phyloP scores from a whole-genome alignment of 1,140 invertebrate genomes.

The Pomacea maculata region DNA sequence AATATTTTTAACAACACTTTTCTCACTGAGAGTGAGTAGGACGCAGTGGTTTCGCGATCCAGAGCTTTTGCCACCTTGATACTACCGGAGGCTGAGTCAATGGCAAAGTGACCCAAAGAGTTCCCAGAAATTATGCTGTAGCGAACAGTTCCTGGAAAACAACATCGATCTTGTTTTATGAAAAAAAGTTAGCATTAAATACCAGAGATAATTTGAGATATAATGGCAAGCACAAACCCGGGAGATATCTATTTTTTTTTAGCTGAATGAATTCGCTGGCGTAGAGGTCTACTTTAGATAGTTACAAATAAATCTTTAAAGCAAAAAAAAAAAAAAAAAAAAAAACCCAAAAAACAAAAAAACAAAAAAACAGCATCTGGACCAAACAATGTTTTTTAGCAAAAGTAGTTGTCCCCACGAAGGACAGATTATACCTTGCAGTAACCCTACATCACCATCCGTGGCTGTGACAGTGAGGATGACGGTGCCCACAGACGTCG shows the following conservation, averaged over 20 bases:
- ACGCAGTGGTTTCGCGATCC: conserved; percentile 27
- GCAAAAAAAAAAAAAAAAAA: too few relatives aligned
- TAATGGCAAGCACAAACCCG: too few relatives aligned
- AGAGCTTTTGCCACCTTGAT: conserved; percentile 29
- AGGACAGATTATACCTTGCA: background rate
- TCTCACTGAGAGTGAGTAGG: conserved; percentile 30
- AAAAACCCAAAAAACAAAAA: too few relatives aligned
- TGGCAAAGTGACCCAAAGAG: conserved; percentile 31
- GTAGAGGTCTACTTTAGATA: too few relatives aligned
- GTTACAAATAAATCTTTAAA: too few relatives aligned
- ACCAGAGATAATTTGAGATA: too few relatives aligned
- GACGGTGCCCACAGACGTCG: conserved; percentile 16
- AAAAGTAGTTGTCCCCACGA: too few relatives aligned
- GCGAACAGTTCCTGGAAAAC: conserved; percentile 31
- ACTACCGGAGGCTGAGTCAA: conserved; percentile 27
- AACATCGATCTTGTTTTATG: background rate
- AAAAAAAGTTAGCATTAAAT: too few relatives aligned
- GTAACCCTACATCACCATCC: conserved; percentile 32
- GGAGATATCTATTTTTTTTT: too few relatives aligned
- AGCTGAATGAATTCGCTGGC: too few relatives aligned
- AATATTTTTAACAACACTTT: background rate
- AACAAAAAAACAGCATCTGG: too few relatives aligned
- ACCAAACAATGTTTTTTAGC: too few relatives aligned
- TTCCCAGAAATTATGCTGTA: conserved; percentile 37
- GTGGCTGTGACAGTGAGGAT: conserved; percentile 40